Percentiles rank a stretch among this genome's conserved stretches.
Conservation (phyloP, 2,888 invertebrate species). For the Acanthopleura granulata region DNA sequence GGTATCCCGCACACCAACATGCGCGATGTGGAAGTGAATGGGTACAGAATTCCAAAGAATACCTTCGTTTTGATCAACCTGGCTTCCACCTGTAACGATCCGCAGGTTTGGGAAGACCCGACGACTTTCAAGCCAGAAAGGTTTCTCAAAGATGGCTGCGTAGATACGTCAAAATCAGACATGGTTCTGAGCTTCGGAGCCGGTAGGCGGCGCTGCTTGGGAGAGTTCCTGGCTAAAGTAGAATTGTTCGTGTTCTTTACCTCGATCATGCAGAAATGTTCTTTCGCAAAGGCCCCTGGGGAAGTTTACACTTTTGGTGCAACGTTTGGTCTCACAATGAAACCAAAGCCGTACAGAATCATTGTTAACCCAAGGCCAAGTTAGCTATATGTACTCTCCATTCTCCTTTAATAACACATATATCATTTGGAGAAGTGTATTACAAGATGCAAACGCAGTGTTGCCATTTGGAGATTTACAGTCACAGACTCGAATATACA, state of each 20-base stretch:
- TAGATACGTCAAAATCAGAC: constrained; percentile 38
- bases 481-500: too few species aligned
- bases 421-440: too few species aligned
- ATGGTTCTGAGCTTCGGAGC: constrained; percentile 54
- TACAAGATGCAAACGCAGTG: too few species aligned
- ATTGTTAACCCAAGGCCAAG: constrained; percentile 29
- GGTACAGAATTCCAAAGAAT: constrained; percentile 39
- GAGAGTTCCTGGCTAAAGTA: constrained; percentile 55
- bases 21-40: constrained; percentile 31
- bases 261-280: constrained; percentile 51
- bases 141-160: constrained; percentile 32
- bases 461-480: too few species aligned
- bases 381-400: too few species aligned
- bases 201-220: constrained; percentile 59
- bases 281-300: constrained; percentile 37
- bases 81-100: constrained; percentile 47
- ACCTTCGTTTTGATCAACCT: constrained; percentile 39
- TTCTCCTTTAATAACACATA: too few species aligned
- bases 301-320: constrained; percentile 43
- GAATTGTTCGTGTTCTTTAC: constrained; percentile 60
- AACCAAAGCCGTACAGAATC: constrained; percentile 46
- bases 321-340: constrained; percentile 53
- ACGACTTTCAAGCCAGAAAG: constrained; percentile 47
- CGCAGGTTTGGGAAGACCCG: constrained; percentile 42
- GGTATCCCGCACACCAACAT: constrained; percentile 62